Conservation (phyloP, 1,140 invertebrate species). For the Thaumatotibia leucotreta region DNA sequence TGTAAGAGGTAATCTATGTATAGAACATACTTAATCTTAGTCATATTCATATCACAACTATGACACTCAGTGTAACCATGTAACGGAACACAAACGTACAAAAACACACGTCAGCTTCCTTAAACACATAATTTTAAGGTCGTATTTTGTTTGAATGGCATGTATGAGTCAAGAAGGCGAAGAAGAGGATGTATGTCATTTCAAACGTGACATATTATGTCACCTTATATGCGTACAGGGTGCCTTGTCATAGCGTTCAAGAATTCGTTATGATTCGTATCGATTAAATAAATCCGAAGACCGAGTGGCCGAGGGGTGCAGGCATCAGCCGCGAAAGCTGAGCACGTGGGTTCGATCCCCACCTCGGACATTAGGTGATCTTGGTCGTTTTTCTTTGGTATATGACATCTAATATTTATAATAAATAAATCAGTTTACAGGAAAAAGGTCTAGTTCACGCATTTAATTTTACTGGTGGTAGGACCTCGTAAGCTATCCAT, state of each 20-base stretch:
- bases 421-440: no score
- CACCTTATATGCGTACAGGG: background rate
- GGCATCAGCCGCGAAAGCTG: no score
- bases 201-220: slow-evolving; percentile 2
- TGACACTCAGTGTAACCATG: background rate
- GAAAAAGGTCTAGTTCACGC: no score
- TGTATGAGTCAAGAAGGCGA: background rate
- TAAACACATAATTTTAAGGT: background rate
- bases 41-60: slow-evolving; percentile 7
- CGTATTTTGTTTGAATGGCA: background rate
- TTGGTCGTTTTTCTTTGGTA: no score
- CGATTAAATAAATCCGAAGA: no score
- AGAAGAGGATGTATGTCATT: background rate
- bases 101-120: background rate
- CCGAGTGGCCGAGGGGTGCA: no score
- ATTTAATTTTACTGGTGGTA: no score
- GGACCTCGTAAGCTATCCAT: no score
- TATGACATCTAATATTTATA: no score
- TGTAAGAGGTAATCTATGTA: no score
- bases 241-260: background rate
- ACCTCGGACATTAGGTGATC: no score
- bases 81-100: background rate
- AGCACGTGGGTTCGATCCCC: no score
- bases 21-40: slow-evolving; percentile 1
- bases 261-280: background rate